Conservation (phyloP, 2,888 invertebrate genomes). For the Cyaniris semiargus region DNA sequence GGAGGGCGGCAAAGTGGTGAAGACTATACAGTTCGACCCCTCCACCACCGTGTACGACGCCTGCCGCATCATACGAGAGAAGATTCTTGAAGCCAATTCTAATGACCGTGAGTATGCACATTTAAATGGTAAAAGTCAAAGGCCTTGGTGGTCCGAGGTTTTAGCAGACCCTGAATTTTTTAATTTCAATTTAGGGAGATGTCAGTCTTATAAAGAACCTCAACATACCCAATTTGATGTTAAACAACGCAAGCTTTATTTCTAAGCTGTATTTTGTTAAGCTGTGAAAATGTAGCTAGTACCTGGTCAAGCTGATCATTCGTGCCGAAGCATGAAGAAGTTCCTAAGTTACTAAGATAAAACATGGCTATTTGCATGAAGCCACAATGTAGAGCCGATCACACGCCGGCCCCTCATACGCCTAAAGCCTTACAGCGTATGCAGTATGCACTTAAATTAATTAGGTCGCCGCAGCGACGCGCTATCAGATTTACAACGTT, state of each 20-base stretch:
- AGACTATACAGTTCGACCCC: constrained; percentile 99
- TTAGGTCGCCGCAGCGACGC: constrained; percentile 12
- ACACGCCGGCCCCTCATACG: background rate
- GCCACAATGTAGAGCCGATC: background rate
- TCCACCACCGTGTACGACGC: constrained; percentile 97
- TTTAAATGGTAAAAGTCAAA: background rate
- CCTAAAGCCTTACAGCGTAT: constrained; percentile 15
- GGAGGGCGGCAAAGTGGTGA: constrained; percentile 93
- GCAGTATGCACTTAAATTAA: background rate
- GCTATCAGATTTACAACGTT: background rate
- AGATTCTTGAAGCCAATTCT: constrained; percentile 93
- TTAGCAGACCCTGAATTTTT: no score
- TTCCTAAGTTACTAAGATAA: background rate
- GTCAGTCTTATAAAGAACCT: no score
- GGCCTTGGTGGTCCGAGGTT: no score
- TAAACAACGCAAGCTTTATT: no score
- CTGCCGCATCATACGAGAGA: constrained; percentile 96
- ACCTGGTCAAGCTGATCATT: no score
- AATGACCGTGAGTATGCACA: constrained; percentile 89
- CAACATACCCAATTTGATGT: no score
- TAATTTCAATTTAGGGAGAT: no score
- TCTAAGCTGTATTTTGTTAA: background rate
- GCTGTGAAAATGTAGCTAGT: background rate
- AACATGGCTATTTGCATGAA: background rate
- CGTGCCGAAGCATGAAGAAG: background rate